Conservation (phyloP, 2,888 invertebrate genomes). For the Rugalucina vietnamica region DNA sequence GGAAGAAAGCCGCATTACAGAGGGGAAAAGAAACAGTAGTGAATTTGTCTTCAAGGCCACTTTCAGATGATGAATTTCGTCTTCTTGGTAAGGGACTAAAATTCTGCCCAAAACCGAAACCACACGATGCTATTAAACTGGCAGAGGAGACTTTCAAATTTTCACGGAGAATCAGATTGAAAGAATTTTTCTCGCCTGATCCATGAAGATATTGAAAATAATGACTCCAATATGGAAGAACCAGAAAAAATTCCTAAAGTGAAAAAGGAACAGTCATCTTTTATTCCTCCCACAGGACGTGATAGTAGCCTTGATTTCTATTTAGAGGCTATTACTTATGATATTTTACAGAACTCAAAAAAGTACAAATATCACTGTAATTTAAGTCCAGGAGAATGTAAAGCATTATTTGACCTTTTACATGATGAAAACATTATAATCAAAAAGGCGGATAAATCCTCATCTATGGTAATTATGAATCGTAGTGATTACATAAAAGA, state of each 20-base stretch:
- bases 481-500: constrained; percentile 4
- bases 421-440: neutral
- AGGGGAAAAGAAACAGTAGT: constrained; percentile 16
- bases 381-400: constrained; percentile 9
- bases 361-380: constrained; percentile 2
- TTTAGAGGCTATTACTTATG: constrained; percentile 24
- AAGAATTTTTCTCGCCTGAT: neutral
- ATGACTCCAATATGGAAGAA: neutral
- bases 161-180: neutral
- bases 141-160: neutral
- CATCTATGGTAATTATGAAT: constrained; percentile 17
- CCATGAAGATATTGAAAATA: neutral
- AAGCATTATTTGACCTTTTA: neutral
- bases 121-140: constrained; percentile 9
- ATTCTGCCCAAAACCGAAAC: constrained; percentile 20
- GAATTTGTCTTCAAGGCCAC: neutral
- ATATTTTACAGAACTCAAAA: constrained; percentile 9
- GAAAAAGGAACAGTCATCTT: constrained; percentile 1
- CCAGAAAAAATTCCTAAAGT: too few relatives aligned
- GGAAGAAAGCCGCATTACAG: neutral
- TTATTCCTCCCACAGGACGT: constrained; percentile 20
- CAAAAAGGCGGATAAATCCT: constrained; percentile 25
- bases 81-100: constrained; percentile 13
- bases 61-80: neutral
- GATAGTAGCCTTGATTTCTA: constrained; percentile 30